phyloP scores from a whole-genome alignment of 2,113 vertebrate genomes.

The Eudorcas thomsonii region DNA sequence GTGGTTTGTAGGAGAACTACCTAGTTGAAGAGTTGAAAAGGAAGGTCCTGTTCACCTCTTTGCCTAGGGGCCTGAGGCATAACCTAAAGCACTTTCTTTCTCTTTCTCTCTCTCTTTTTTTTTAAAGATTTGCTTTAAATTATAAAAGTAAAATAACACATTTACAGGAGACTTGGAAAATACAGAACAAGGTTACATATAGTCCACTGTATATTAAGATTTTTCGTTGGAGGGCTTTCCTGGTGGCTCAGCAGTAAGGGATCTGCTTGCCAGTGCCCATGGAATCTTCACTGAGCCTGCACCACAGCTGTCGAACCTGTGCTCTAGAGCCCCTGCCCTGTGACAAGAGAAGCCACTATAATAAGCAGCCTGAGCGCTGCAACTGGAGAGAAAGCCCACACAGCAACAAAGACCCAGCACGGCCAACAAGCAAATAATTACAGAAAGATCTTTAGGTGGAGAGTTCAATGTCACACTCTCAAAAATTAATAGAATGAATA shows the following conservation, averaged over 20 bases:
- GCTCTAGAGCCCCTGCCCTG: not conserved
- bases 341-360: not conserved
- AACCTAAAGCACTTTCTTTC: not conserved
- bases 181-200: not conserved
- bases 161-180: not conserved
- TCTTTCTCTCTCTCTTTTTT: not conserved
- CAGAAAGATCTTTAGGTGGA: not conserved
- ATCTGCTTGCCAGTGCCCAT: fast-evolving
- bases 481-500: not conserved
- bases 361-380: not conserved
- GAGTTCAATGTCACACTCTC: not conserved
- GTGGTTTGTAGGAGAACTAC: not conserved
- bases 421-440: not conserved
- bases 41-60: not conserved
- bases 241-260: not conserved
- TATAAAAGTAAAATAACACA: not conserved
- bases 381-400: not conserved
- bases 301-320: not conserved
- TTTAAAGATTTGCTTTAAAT: not conserved
- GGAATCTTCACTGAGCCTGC: not conserved
- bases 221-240: not conserved
- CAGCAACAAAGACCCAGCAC: not conserved
- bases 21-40: not conserved
- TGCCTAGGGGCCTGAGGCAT: not conserved
- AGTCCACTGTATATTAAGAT: not conserved